Evolutionary conservation across 2,888 invertebrate genomes (phyloP).

Genomic region (Lasioglossum marginatum): DNA sequence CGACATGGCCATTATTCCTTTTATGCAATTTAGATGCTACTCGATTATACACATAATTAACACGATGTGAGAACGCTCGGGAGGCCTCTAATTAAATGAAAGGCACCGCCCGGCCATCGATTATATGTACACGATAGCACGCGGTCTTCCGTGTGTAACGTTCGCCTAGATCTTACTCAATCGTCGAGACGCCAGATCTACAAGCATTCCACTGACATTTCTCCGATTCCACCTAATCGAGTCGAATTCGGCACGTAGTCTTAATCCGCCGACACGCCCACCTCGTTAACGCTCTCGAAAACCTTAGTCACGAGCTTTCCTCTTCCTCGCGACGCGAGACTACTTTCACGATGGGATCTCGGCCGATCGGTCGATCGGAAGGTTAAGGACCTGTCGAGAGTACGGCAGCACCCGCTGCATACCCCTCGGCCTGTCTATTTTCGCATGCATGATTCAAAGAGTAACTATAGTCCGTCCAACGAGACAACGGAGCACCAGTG

Average conservation of each 20-base stretch:
- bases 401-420: not conserved
- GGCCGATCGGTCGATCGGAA: slow-evolving; percentile 11
- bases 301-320: slow-evolving; percentile 8
- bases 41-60: slow-evolving; percentile 1
- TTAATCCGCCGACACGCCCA: slow-evolving; percentile 20
- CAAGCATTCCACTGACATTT: not conserved
- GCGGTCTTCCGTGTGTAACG: not conserved
- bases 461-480: no score
- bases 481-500: no score
- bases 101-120: not conserved
- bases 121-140: not conserved
- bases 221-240: not conserved
- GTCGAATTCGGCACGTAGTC: not conserved
- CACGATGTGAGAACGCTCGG: not conserved
- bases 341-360: slow-evolving; percentile 36
- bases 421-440: not conserved
- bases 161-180: not conserved
- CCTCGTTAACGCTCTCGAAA: slow-evolving; percentile 1
- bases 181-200: not conserved
- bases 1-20: not conserved
- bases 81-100: not conserved
- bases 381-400: slow-evolving; percentile 33
- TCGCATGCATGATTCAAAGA: not conserved
- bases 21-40: not conserved
- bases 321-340: slow-evolving; percentile 12